Evolutionary conservation across 2,113 vertebrate genomes (phyloP).

Genomic region (Pavo muticus): DNA sequence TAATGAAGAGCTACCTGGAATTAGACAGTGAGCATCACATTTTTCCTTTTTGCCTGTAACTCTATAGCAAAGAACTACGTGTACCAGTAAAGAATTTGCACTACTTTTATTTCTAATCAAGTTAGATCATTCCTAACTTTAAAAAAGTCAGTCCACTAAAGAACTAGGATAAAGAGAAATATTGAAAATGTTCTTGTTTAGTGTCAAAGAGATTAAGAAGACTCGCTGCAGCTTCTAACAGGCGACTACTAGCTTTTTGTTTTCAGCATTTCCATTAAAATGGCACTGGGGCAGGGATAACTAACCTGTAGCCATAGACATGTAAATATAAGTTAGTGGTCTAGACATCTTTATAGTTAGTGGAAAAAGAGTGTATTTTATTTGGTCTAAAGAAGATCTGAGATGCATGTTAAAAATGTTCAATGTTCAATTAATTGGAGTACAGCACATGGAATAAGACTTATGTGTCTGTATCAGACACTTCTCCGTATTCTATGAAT

Average conservation of each 20-base stretch:
- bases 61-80: neutral
- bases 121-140: neutral
- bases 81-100: neutral
- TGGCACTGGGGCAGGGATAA: neutral
- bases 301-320: neutral
- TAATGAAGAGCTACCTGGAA: neutral
- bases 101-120: neutral
- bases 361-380: neutral
- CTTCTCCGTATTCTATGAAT: neutral
- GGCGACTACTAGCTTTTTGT: neutral
- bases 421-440: neutral
- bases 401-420: neutral
- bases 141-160: neutral
- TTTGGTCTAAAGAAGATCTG: neutral
- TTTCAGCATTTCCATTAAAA: neutral
- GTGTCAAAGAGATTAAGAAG: neutral
- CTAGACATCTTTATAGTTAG: too few species aligned
- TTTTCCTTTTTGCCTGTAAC: neutral
- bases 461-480: neutral
- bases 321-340: neutral
- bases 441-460: neutral
- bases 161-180: neutral
- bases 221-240: neutral
- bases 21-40: neutral
- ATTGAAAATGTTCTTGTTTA: neutral